phyloP scores from a whole-genome alignment of 1,140 invertebrate genomes.

The Platorchestia sp. region DNA sequence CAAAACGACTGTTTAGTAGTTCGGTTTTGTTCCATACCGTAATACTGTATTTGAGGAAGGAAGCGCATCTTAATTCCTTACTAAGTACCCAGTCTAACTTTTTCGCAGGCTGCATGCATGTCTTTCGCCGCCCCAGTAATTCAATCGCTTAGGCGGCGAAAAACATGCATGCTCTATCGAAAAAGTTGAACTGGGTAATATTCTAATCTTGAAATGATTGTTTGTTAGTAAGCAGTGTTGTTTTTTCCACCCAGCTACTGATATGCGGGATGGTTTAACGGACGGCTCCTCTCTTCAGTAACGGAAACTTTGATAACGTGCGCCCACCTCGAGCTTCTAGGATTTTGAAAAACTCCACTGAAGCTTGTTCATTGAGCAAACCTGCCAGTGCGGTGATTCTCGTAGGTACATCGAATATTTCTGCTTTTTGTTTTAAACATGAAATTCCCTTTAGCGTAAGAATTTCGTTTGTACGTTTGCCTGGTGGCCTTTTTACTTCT shows the following conservation, averaged over 20 bases:
- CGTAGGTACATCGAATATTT: background rate
- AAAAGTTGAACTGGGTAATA: too few relatives aligned
- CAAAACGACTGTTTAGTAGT: too few relatives aligned
- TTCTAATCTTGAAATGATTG: too few relatives aligned
- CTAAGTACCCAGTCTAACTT: too few relatives aligned
- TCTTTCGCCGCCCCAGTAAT: too few relatives aligned
- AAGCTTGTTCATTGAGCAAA: background rate
- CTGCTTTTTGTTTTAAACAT: background rate
- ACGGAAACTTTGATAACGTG: slow-evolving; percentile 36
- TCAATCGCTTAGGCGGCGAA: too few relatives aligned
- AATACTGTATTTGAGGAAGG: too few relatives aligned
- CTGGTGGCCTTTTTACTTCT: background rate
- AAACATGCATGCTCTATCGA: too few relatives aligned
- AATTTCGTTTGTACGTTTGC: background rate
- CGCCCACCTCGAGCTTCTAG: background rate
- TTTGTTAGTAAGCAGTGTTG: background rate
- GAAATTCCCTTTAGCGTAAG: background rate
- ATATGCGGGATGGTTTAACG: background rate
- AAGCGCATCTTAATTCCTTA: too few relatives aligned
- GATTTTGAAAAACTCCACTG: background rate
- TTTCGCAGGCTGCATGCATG: too few relatives aligned
- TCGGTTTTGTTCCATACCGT: too few relatives aligned
- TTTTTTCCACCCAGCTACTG: background rate
- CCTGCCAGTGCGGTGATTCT: background rate
- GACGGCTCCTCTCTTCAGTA: background rate